A percentile compares a stretch with the other conserved stretches of the same genome.
Evolutionary conservation across 1,140 invertebrate genomes (phyloP).

Genomic region (Phymorhynchus buccinoides): DNA sequence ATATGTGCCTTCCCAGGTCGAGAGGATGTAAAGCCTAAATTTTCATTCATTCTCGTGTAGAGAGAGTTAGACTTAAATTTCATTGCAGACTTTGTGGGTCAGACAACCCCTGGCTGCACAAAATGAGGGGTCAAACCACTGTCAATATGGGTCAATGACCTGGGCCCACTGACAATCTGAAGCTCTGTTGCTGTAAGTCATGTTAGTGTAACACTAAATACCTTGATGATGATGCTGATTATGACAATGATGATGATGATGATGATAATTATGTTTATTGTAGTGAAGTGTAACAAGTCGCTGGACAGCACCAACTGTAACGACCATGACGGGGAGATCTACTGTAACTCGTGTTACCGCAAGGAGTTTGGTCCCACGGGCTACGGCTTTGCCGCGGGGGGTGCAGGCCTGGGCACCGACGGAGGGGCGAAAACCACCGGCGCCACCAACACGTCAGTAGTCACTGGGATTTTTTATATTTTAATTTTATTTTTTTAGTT

Average conservation of each 20-base stretch:
- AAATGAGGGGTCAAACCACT: too few relatives aligned
- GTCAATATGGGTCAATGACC: too few relatives aligned
- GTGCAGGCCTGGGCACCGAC: neutral
- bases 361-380: slow-evolving; percentile 87
- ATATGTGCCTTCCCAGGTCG: too few relatives aligned
- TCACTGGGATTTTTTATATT: too few relatives aligned
- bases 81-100: too few relatives aligned
- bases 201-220: neutral
- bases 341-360: slow-evolving; percentile 93
- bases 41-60: too few relatives aligned
- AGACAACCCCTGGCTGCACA: too few relatives aligned
- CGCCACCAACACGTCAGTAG: neutral
- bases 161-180: too few relatives aligned
- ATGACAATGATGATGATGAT: too few relatives aligned
- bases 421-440: neutral
- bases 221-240: neutral
- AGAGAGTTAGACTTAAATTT: too few relatives aligned
- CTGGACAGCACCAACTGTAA: slow-evolving; percentile 94
- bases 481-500: too few relatives aligned
- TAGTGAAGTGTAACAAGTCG: slow-evolving; percentile 86
- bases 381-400: slow-evolving; percentile 20
- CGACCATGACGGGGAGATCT: slow-evolving; percentile 95
- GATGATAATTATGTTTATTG: slow-evolving; percentile 42
- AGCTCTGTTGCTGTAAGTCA: neutral
- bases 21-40: too few relatives aligned